Percentiles rank a stretch among this genome's conserved stretches.
Conservation (phyloP, 2,888 invertebrate species). For the Dolomedes plantarius region DNA sequence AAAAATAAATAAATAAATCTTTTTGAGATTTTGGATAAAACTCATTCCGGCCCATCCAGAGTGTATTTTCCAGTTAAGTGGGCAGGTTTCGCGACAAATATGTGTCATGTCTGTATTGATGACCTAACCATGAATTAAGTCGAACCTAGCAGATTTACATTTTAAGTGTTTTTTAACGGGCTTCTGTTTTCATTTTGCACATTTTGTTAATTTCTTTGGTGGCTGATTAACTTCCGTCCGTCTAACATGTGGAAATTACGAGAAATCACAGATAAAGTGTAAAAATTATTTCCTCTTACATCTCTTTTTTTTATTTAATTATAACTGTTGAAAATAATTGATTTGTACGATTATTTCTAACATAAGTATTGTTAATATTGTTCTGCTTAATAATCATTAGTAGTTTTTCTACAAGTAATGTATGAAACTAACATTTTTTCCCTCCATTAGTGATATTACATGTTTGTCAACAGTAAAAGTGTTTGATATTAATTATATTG, state of each 20-base stretch:
- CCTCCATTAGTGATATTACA: no score
- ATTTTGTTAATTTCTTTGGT: constrained; percentile 2
- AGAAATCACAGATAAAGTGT: constrained; percentile 99
- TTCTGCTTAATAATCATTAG: not conserved
- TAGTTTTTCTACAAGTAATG: not conserved
- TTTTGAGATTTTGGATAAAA: no score
- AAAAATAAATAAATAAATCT: no score
- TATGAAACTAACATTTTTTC: no score
- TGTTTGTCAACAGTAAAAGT: no score
- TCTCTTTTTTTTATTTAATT: not conserved
- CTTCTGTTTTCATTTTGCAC: constrained; percentile 14
- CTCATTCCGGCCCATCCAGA: not conserved
- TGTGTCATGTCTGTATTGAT: constrained; percentile 66
- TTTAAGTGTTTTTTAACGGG: constrained; percentile 1
- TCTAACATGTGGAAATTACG: constrained; percentile 89
- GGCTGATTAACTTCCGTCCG: constrained; percentile 67
- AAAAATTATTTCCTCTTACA: constrained; percentile 80
- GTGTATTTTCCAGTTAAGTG: constrained; percentile 40
- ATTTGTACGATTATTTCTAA: not conserved
- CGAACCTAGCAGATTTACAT: constrained; percentile 3
- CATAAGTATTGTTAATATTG: not conserved
- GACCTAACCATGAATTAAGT: constrained; percentile 52
- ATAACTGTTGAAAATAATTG: not conserved
- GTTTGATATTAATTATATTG: no score
- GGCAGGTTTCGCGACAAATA: constrained; percentile 62